These are phyloP conservation scores for Hirtodrosophila trivittata DNA, from an alignment of 2,888 invertebrate species.

Conservation along the genomic window DNA sequence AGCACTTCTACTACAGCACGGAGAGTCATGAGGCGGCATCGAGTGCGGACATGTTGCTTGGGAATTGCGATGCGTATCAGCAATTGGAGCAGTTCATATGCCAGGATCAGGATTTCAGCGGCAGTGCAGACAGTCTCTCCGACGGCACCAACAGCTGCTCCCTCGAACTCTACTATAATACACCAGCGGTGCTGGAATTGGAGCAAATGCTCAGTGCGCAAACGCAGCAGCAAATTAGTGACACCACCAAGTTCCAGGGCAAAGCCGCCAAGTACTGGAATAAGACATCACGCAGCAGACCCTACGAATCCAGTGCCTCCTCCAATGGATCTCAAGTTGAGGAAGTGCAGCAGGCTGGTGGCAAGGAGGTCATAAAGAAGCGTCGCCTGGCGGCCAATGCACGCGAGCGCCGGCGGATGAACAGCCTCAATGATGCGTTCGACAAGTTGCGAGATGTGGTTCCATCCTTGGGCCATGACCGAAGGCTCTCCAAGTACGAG, in stretches of 20 bases:
- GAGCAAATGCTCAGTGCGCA: conserved; percentile 61
- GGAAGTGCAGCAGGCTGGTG: conserved; percentile 15
- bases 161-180: conserved; percentile 48
- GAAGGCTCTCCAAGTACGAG: conserved; percentile 90
- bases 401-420: conserved; percentile 89
- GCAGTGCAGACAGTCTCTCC: conserved; percentile 60
- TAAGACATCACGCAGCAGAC: conserved; percentile 44
- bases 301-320: conserved; percentile 36
- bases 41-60: conserved; percentile 36
- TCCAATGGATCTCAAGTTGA: neutral
- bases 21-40: conserved; percentile 31
- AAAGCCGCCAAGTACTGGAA: conserved; percentile 49
- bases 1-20: conserved; percentile 57
- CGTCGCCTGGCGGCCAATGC: conserved; percentile 90
- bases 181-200: conserved; percentile 61
- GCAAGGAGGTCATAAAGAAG: conserved; percentile 80
- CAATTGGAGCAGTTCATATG: conserved; percentile 61
- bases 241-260: conserved; percentile 24
- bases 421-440: conserved; percentile 90
- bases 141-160: conserved; percentile 60
- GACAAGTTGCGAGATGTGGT: conserved; percentile 89
- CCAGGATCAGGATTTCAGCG: conserved; percentile 53
- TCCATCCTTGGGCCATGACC: conserved; percentile 88
- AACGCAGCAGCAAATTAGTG: conserved; percentile 29
- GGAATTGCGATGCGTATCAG: conserved; percentile 38